Evolutionary conservation across 2,797 vertebrate species (phyloP).

Genomic region (Eulemur albifrons): DNA sequence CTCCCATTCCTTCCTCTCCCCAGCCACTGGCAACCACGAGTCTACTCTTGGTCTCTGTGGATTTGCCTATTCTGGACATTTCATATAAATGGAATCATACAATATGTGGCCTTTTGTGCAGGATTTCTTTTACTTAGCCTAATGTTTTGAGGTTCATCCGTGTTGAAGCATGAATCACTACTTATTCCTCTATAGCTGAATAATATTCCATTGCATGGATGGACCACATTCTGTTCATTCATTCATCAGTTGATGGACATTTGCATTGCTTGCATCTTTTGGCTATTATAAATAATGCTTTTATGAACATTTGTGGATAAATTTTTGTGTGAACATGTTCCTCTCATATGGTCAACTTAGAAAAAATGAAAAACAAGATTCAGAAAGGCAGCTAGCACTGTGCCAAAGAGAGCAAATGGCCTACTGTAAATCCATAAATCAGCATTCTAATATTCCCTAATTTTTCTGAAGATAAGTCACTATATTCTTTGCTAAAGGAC

Average conservation of each 20-base stretch:
- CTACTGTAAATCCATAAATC: neutral
- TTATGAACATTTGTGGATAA: neutral
- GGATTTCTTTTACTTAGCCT: neutral
- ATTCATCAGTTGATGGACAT: neutral
- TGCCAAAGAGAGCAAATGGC: neutral
- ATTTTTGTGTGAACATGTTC: neutral
- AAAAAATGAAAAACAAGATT: conserved; percentile 17
- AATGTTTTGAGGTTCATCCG: neutral
- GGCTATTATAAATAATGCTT: neutral
- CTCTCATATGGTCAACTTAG: neutral
- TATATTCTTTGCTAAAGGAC: neutral
- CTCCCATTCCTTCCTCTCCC: neutral
- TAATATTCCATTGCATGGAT: neutral
- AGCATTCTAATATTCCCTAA: neutral
- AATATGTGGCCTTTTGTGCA: neutral
- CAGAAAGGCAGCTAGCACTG: neutral
- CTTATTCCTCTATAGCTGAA: neutral
- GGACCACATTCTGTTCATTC: neutral
- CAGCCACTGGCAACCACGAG: neutral
- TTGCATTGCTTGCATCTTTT: neutral
- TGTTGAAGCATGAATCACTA: neutral
- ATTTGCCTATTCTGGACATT: neutral
- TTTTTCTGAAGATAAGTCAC: neutral
- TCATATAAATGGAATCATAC: neutral
- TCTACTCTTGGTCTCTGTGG: neutral